These are phyloP conservation scores for Drosophila kohkoa DNA, from an alignment of 1,140 invertebrate species.

Conservation along the genomic window DNA sequence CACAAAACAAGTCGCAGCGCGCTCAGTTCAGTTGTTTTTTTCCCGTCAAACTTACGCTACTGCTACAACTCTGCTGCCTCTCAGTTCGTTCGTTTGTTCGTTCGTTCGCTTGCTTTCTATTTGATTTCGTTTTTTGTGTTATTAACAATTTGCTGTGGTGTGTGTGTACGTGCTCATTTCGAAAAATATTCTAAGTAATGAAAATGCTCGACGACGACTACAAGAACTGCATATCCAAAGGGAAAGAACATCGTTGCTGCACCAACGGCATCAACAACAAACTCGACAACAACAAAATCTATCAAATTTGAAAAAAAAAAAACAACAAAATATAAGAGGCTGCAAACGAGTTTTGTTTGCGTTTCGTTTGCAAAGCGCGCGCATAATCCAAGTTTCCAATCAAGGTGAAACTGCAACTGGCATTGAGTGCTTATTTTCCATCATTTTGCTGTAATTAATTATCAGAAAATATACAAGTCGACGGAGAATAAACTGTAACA, in stretches of 20 bases:
- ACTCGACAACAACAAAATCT: slow-evolving; percentile 22
- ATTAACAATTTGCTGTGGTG: slow-evolving; percentile 69
- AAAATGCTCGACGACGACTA: slow-evolving; percentile 63
- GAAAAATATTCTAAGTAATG: slow-evolving; percentile 37
- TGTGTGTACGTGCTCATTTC: slow-evolving; percentile 57
- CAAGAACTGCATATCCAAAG: slow-evolving; percentile 45
- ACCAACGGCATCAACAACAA: slow-evolving; percentile 36
- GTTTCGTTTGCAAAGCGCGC: slow-evolving; percentile 44
- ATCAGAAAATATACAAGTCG: neutral
- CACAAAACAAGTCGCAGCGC: slow-evolving; percentile 54
- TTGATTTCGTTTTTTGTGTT: slow-evolving; percentile 75
- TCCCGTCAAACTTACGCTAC: slow-evolving; percentile 56
- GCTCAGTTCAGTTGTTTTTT: slow-evolving; percentile 57
- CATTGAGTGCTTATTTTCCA: slow-evolving; percentile 40
- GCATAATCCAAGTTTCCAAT: slow-evolving; percentile 49
- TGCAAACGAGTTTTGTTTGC: slow-evolving; percentile 61
- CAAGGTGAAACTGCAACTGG: slow-evolving; percentile 54
- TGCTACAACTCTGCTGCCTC: slow-evolving; percentile 54
- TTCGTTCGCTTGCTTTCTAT: slow-evolving; percentile 76
- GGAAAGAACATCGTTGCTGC: slow-evolving; percentile 31
- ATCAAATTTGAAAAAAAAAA: slow-evolving; percentile 47
- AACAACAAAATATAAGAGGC: slow-evolving; percentile 27
- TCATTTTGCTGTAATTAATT: slow-evolving; percentile 20
- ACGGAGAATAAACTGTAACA: slow-evolving; percentile 12
- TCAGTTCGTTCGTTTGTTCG: slow-evolving; percentile 45